phyloP scores from a whole-genome alignment of 1,140 invertebrate species.

The Drosophila arizonae region DNA sequence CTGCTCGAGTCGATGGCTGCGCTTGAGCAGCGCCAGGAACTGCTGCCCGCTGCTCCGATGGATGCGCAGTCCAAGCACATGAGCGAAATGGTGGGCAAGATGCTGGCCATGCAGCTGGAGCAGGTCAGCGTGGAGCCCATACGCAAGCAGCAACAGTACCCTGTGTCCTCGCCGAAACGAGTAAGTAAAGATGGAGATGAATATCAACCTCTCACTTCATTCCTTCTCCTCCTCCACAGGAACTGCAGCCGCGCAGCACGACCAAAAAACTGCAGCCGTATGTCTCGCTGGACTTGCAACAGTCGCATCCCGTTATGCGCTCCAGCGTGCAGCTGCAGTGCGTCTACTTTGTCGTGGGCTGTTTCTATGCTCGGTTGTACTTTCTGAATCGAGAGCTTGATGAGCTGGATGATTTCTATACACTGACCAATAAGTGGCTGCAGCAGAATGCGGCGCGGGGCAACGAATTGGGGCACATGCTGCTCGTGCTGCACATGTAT shows the following conservation, averaged over 20 bases:
- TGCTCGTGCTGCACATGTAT: constrained; percentile 44
- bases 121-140: constrained; percentile 57
- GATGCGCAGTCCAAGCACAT: constrained; percentile 29
- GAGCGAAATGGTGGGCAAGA: constrained; percentile 42
- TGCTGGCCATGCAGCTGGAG: constrained; percentile 48
- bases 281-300: constrained; percentile 7
- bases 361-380: constrained; percentile 62
- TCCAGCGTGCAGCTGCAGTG: constrained; percentile 49
- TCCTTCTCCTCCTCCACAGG: constrained; percentile 5
- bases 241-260: not conserved
- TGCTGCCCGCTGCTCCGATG: constrained; percentile 8
- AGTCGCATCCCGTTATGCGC: not conserved
- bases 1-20: constrained; percentile 16
- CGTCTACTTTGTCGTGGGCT: constrained; percentile 58
- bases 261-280: constrained; percentile 37
- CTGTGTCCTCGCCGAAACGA: constrained; percentile 12
- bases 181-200: constrained; percentile 10
- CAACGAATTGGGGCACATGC: constrained; percentile 33
- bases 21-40: constrained; percentile 4
- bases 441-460: constrained; percentile 5
- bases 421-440: constrained; percentile 46
- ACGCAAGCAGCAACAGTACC: constrained; percentile 45
- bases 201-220: not conserved
- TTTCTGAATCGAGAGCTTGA: constrained; percentile 58
- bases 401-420: constrained; percentile 66